A percentile compares a stretch with the other conserved stretches of the same genome.
Evolutionary conservation across 2,888 invertebrate genomes (phyloP).

Genomic region (Metallyticus violacea): DNA sequence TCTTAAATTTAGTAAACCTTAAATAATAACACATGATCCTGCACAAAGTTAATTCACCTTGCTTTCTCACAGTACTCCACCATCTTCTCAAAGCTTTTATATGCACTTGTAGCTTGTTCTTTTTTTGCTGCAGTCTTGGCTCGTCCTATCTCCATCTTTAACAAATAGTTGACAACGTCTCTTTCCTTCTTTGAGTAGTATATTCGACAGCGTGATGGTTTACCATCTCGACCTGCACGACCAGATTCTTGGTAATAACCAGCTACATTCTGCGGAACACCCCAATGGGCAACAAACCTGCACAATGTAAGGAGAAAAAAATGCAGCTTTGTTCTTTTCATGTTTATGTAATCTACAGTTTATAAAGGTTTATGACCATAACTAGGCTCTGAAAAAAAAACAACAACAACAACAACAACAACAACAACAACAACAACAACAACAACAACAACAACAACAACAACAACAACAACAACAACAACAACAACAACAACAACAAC

Average conservation of each 20-base stretch:
- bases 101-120: constrained; percentile 58
- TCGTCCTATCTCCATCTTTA: constrained; percentile 67
- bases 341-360: too few relatives aligned
- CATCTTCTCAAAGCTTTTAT: constrained; percentile 79
- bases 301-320: neutral
- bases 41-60: constrained; percentile 59
- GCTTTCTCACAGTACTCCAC: constrained; percentile 81
- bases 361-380: too few relatives aligned
- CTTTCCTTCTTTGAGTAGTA: constrained; percentile 83
- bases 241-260: constrained; percentile 97
- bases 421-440: too few relatives aligned
- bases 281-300: constrained; percentile 96
- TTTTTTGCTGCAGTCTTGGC: constrained; percentile 57
- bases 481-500: too few relatives aligned
- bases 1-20: too few relatives aligned
- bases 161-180: constrained; percentile 76
- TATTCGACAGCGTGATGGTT: constrained; percentile 82
- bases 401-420: too few relatives aligned
- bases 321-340: too few relatives aligned
- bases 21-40: too few relatives aligned
- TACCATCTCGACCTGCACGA: constrained; percentile 93
- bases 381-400: too few relatives aligned
- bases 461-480: too few relatives aligned
- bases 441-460: too few relatives aligned
- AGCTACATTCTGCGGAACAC: constrained; percentile 89